A percentile compares a stretch with the other conserved stretches of the same genome.
phyloP scores from a whole-genome alignment of 2,113 vertebrate species.

The Oxygymnocypris stewartii region DNA sequence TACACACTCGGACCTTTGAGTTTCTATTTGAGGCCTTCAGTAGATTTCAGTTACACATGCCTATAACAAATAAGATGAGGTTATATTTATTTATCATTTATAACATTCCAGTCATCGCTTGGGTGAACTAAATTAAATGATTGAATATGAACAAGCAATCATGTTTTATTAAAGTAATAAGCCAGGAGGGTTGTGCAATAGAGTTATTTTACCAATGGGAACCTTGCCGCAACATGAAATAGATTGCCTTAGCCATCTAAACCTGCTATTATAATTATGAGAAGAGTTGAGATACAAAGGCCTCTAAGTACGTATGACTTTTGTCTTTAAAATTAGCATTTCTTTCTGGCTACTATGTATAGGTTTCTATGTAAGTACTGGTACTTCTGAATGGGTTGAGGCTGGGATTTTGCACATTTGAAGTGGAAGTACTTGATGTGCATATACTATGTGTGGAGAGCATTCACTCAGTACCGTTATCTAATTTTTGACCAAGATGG shows the following conservation, averaged over 20 bases:
- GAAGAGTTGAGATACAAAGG: too few relatives aligned
- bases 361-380: too few relatives aligned
- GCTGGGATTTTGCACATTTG: too few relatives aligned
- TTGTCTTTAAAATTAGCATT: too few relatives aligned
- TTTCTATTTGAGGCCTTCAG: slow-evolving; percentile 15
- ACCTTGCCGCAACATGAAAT: not conserved
- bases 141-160: not conserved
- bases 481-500: too few relatives aligned
- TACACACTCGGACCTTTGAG: not conserved
- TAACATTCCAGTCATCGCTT: not conserved
- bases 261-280: not conserved
- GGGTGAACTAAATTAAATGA: not conserved
- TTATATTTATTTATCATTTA: not conserved
- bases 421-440: too few relatives aligned
- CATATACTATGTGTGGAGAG: too few relatives aligned
- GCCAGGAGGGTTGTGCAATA: not conserved
- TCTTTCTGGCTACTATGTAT: too few relatives aligned
- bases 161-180: slow-evolving; percentile 2
- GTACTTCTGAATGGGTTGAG: too few relatives aligned
- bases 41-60: slow-evolving; percentile 18
- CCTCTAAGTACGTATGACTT: too few relatives aligned
- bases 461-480: too few relatives aligned
- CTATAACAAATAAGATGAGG: not conserved
- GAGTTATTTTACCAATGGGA: not conserved
- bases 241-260: not conserved